Base-by-base conservation (phyloP, 2,797 vertebrate genomes). In the Ctenopoma multispine region DNA sequence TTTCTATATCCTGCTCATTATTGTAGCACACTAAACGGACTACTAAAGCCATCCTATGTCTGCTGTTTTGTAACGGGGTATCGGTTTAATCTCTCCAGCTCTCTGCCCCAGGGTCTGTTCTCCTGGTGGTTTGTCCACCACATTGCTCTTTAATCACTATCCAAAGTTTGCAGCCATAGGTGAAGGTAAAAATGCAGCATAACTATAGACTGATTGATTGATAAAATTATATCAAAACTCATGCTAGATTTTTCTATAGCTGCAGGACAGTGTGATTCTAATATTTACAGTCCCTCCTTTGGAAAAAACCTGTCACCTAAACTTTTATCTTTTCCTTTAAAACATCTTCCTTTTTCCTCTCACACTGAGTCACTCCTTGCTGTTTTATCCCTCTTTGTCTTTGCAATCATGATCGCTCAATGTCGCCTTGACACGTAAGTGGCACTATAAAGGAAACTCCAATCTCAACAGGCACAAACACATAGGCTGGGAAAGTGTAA, bases 1-100 rank as follows among this genome's bases (percentile, higher is more conserved):
- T 40, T 72, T 63, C 56, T 58, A 15, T n/a, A 46, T 68, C 34
- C 36, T 53, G 21, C 17, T 70, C 36, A 10, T 34, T 10, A 61
- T 34, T 53, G 62, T 40, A 38, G 29, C 41, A 48, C 57, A 68
- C 46, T 64, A 49, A 81, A 34, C 14, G 7, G 27, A 79, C 55
- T 21, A 53, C 54, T 50, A 2, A 0, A 54, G 61, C 62, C 49
- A 53, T 63, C 53, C 36, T 12, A 57, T 17, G 0, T 76, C 53
- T 27, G 58, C 31, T 31, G 5, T 66, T 63, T 73, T 41, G 23
- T 75, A 38, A 18, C 15, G 3, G 48, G 53, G 27, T 36, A 69
- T 63, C 78, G 4, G 46, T 66, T 69, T 77, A 67, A 86, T 85
- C 77, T 71, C 55, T 65, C 46, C 64, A 77, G 80, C 53, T 59